These are phyloP conservation scores for Notarius quadriscutis DNA, from an alignment of 2,113 vertebrate genomes.

Conservation along the genomic window DNA sequence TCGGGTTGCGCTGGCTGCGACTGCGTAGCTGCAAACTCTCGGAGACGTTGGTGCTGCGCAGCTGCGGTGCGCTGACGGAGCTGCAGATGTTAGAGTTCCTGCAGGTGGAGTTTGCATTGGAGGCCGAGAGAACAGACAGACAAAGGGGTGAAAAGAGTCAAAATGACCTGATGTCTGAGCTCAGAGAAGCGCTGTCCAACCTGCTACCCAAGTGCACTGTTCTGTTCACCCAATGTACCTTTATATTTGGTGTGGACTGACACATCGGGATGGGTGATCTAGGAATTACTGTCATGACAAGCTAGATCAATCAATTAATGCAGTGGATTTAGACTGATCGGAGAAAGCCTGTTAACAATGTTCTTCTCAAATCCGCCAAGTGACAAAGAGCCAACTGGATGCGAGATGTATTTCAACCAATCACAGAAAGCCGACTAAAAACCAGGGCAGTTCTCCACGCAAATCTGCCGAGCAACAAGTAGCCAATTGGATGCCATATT, in stretches of 20 bases:
- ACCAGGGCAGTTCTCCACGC: no score
- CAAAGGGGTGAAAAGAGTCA: constrained; percentile 35
- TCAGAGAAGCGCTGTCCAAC: constrained; percentile 66
- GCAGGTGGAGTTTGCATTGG: constrained; percentile 65
- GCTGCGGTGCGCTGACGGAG: constrained; percentile 68
- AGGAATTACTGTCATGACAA: not conserved
- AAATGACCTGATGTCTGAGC: constrained; percentile 63
- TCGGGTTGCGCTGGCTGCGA: constrained; percentile 67
- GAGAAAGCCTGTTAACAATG: not conserved
- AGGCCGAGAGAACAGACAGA: constrained; percentile 55
- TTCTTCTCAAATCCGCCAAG: not conserved
- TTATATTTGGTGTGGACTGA: constrained; percentile 67
- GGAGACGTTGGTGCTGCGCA: constrained; percentile 68
- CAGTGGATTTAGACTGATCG: not conserved
- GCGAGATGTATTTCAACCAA: not conserved
- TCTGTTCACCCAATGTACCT: constrained; percentile 70
- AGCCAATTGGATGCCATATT: not conserved
- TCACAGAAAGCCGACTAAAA: not conserved
- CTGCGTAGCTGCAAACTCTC: constrained; percentile 70
- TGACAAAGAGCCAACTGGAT: not conserved
- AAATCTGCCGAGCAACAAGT: not conserved
- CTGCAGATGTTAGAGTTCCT: constrained; percentile 70
- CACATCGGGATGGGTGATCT: not conserved
- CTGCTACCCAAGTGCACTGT: constrained; percentile 68
- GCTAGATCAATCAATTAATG: not conserved